Evolutionary conservation across 2,797 vertebrate species (phyloP).

Genomic region (Liparis tanakae): DNA sequence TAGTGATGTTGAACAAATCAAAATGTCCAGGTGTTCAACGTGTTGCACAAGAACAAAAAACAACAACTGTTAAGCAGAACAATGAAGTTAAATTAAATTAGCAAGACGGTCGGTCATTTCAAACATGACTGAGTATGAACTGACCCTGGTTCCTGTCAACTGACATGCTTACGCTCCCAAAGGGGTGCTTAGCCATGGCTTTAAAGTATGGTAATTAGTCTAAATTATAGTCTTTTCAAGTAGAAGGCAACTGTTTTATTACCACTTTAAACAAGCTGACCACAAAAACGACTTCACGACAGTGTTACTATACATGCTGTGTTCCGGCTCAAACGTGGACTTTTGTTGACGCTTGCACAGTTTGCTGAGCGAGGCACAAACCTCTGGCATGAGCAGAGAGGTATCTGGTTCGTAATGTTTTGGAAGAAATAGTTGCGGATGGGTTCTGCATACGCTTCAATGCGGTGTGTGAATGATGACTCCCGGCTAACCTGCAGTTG

Average conservation of each 20-base stretch:
- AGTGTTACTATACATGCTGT: constrained; percentile 47
- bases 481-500: constrained; percentile 42
- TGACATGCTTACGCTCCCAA: constrained; percentile 13
- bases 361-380: constrained; percentile 70
- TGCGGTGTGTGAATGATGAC: constrained; percentile 48
- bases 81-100: neutral
- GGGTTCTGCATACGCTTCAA: constrained; percentile 45
- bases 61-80: neutral
- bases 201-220: constrained; percentile 47
- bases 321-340: constrained; percentile 50
- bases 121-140: constrained; percentile 12
- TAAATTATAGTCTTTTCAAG: constrained; percentile 45
- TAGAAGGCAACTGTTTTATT: constrained; percentile 50
- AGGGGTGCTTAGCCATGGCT: constrained; percentile 17
- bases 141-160: constrained; percentile 8
- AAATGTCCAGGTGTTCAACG: neutral
- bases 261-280: constrained; percentile 57
- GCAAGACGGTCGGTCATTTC: neutral
- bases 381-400: constrained; percentile 59
- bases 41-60: neutral
- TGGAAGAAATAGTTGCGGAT: constrained; percentile 73
- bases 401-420: constrained; percentile 72
- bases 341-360: constrained; percentile 64
- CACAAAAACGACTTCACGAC: constrained; percentile 45
- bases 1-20: neutral